phyloP scores from a whole-genome alignment of 2,797 vertebrate species.

The Carapus acus region DNA sequence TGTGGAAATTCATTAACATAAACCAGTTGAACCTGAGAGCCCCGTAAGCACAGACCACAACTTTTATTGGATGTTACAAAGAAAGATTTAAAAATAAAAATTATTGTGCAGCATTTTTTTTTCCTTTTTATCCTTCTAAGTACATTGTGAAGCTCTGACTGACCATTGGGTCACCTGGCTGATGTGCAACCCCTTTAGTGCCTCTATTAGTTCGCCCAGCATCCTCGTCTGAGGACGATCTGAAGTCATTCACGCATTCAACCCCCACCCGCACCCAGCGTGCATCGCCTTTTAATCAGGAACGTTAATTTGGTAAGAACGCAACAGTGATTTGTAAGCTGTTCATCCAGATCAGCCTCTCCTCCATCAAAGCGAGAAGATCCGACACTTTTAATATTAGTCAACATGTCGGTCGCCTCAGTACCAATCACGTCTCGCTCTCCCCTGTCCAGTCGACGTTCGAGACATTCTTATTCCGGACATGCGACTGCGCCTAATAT shows the following conservation, averaged over 20 bases:
- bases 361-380: constrained; percentile 30
- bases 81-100: constrained; percentile 26
- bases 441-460: constrained; percentile 16
- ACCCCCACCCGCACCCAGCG: constrained; percentile 12
- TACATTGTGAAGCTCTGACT: constrained; percentile 29
- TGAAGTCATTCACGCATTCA: constrained; percentile 12
- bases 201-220: constrained; percentile 24
- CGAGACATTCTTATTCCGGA: too few species aligned
- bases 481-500: too few species aligned
- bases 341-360: constrained; percentile 29
- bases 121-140: constrained; percentile 30
- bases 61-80: constrained; percentile 33
- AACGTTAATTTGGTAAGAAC: constrained; percentile 33
- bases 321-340: constrained; percentile 28
- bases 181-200: constrained; percentile 44
- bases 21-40: constrained; percentile 46
- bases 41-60: constrained; percentile 31
- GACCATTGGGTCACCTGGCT: constrained; percentile 52
- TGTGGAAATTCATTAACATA: constrained; percentile 18
- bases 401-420: constrained; percentile 28
- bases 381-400: constrained; percentile 33
- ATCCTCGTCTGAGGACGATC: constrained; percentile 33
- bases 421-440: constrained; percentile 24
- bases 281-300: constrained; percentile 31
- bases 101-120: constrained; percentile 53